These are phyloP conservation scores for Lepeophtheirus nordmannii DNA, from an alignment of 2,888 invertebrate species.

Conservation along the genomic window DNA sequence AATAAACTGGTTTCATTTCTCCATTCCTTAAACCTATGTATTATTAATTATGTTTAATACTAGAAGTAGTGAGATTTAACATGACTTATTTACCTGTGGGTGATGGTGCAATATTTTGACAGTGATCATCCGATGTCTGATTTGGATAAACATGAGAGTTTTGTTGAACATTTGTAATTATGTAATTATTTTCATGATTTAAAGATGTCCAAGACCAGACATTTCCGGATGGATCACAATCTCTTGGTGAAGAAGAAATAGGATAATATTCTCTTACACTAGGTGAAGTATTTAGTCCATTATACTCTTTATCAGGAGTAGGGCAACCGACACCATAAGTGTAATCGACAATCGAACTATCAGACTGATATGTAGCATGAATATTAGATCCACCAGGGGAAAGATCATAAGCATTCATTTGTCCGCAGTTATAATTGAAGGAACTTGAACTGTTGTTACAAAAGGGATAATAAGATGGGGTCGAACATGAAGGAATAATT, in stretches of 20 bases:
- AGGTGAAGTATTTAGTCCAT: not conserved
- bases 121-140: not conserved
- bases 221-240: not conserved
- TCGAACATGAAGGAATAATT: not conserved
- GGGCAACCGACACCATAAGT: not conserved
- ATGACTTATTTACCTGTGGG: not conserved
- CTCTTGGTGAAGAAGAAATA: not conserved
- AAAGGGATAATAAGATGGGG: not conserved
- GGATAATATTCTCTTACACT: not conserved
- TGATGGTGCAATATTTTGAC: not conserved
- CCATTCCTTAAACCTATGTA: not conserved
- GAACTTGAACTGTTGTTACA: not conserved
- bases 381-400: slow-evolving; percentile 5
- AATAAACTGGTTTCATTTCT: slow-evolving; percentile 1
- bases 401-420: not conserved
- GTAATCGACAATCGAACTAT: not conserved
- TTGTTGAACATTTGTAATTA: not conserved
- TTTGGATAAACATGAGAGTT: not conserved
- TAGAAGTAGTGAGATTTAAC: not conserved
- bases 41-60: not conserved
- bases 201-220: slow-evolving; percentile 1
- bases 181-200: not conserved
- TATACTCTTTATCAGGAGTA: not conserved
- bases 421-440: not conserved
- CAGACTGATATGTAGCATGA: not conserved